Base-by-base conservation (phyloP, 2,113 vertebrate genomes). In the Misgurnus mizolepis region DNA sequence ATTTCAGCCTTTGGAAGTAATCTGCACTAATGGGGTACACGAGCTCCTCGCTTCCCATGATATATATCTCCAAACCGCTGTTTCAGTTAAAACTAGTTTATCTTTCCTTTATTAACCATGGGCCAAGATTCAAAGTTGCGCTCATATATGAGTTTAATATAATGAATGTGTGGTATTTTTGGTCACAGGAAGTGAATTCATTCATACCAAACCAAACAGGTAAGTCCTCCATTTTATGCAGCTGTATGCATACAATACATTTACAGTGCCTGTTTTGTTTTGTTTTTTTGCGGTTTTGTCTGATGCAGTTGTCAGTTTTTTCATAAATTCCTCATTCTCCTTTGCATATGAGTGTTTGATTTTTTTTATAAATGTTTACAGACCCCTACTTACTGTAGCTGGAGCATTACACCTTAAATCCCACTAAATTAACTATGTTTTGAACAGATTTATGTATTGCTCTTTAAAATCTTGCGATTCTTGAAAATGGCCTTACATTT, bases 1-100 rank as follows among this genome's bases (percentile, higher is more conserved):
- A 85, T 72, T 85, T 85, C 89, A 92, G 91, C 91, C 92, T 93
- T 92, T 91, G 80, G 85, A 87, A 89, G 87, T 91, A 88, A 91
- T 91, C 89, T 87, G 84, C 88, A 82, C 86, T 90, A 9, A 85
- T 82, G 73, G 71, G 70, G 77, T 80, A 82, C 72, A 71, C 14
- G 77, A 34, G 40, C 81, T 47, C 41, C 67, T 66, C 10, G 9
- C n/a, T 45, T 60, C 22, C 22, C 39, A 61, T 22, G 71, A 79
- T 79, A 47, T 34, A 34, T 71, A 50, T 76, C 60, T 55, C 71
- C 49, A 68, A 67, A 73, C 75, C 79, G n/a, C 60, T 50, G 50
- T 27, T 41, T 72, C 79, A 75, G 77, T 81, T 22, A 22, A 22
- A 22, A 22, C 22, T 22, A 22, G 22, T 84, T 80, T 79, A 53